Conservation (phyloP, 2,888 invertebrate genomes). For the Morpho helenor region DNA sequence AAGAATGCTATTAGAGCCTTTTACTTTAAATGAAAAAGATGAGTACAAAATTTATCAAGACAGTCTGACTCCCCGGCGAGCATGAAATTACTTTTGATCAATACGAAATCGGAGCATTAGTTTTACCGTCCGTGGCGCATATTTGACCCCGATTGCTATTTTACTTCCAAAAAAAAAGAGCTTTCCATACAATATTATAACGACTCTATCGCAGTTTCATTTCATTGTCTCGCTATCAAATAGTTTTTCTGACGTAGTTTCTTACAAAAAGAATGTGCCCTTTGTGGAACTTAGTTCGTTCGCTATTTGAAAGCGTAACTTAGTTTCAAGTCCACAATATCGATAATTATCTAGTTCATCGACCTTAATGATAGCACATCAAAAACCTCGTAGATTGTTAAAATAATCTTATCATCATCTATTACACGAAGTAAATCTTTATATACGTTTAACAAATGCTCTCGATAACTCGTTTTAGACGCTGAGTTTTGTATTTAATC, state of each 20-base stretch:
- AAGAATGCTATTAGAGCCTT: too few relatives aligned
- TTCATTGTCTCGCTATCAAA: not conserved
- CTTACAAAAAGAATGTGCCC: too few relatives aligned
- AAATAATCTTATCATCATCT: not conserved
- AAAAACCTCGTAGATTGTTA: not conserved
- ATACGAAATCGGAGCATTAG: slow-evolving; percentile 27
- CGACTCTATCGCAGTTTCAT: slow-evolving; percentile 3
- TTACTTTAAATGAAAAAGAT: not conserved
- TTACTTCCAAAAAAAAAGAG: slow-evolving; percentile 1
- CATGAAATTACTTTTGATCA: slow-evolving; percentile 22
- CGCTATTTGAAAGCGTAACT: too few relatives aligned
- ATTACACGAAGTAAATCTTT: too few relatives aligned
- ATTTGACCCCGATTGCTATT: slow-evolving; percentile 15
- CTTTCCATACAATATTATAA: not conserved
- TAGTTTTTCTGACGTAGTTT: not conserved
- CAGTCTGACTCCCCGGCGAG: not conserved
- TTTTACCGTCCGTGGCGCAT: slow-evolving; percentile 26
- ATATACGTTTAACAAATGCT: too few relatives aligned
- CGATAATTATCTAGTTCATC: not conserved
- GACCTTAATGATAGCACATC: not conserved
- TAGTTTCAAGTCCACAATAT: too few relatives aligned
- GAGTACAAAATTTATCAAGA: too few relatives aligned
- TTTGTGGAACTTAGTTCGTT: too few relatives aligned
- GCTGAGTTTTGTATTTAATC: too few relatives aligned
- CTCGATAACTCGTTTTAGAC: too few relatives aligned